Percentiles rank a stretch among this genome's conserved stretches.
These are phyloP conservation scores for Macroteleia sp. DNA, from an alignment of 2,888 invertebrate species.

Conservation along the genomic window DNA sequence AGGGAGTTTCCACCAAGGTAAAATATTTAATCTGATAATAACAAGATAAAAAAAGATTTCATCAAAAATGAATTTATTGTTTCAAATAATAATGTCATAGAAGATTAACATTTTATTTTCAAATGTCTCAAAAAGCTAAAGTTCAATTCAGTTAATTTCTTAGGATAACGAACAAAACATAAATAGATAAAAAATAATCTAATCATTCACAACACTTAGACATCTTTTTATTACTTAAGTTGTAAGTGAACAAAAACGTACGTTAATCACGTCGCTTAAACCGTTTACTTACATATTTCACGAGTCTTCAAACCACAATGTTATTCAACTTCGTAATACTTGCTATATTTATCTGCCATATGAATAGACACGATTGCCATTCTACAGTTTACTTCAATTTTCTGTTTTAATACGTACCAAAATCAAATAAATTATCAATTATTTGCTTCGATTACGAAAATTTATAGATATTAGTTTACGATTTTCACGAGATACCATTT, in stretches of 20 bases:
- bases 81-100: too few relatives aligned
- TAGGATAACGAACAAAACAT: conserved; percentile 67
- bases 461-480: too few relatives aligned
- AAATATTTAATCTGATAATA: conserved; percentile 73
- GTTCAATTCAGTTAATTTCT: conserved; percentile 65
- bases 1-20: conserved; percentile 93
- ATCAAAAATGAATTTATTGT: too few relatives aligned
- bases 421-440: conserved; percentile 27
- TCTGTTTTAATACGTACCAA: not conserved
- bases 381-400: not conserved
- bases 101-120: conserved; percentile 30
- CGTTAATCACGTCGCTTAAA: too few relatives aligned
- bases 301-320: conserved; percentile 5
- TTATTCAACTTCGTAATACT: conserved; percentile 23
- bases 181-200: too few relatives aligned
- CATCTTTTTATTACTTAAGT: too few relatives aligned
- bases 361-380: conserved; percentile 11
- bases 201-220: too few relatives aligned
- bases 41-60: too few relatives aligned
- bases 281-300: conserved; percentile 19
- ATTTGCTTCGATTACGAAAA: conserved; percentile 7
- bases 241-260: too few relatives aligned
- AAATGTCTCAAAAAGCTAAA: conserved; percentile 23
- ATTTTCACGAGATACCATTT: not conserved
- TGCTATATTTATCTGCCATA: conserved; percentile 20